phyloP scores from a whole-genome alignment of 1,140 invertebrate genomes.

The Limonius californicus region DNA sequence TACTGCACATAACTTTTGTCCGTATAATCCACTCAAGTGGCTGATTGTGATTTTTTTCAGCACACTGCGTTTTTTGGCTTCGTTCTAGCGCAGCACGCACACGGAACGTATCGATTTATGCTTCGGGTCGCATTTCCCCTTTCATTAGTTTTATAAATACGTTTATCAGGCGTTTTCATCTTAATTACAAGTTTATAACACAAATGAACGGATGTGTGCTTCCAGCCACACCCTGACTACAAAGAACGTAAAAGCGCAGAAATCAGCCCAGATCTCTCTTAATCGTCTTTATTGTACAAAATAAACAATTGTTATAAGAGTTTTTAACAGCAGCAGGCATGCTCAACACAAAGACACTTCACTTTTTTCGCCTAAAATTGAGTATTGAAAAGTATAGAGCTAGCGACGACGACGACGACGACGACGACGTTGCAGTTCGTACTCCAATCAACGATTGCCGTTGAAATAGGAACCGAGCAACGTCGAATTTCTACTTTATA shows the following conservation, averaged over 20 bases:
- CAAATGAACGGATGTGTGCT: neutral
- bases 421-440: neutral
- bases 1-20: neutral
- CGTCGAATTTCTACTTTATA: conserved; percentile 1
- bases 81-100: neutral
- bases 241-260: neutral
- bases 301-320: neutral
- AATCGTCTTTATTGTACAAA: conserved; percentile 1
- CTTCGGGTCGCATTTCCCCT: neutral
- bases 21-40: conserved; percentile 5
- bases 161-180: neutral
- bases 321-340: neutral
- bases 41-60: conserved; percentile 8
- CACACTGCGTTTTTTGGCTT: neutral
- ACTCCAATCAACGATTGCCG: neutral
- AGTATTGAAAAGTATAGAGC: neutral
- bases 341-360: conserved; percentile 2
- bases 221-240: neutral
- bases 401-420: too few relatives aligned
- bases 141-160: neutral
- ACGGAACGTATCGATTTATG: conserved; percentile 1
- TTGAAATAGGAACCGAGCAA: neutral
- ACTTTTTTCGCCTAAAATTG: conserved; percentile 8
- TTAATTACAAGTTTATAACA: conserved; percentile 10
- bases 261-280: neutral